Evolutionary conservation across 2,888 invertebrate genomes (phyloP), one percentile per base, ranked within the genome.

Genomic region (Acronicta alni): DNA sequence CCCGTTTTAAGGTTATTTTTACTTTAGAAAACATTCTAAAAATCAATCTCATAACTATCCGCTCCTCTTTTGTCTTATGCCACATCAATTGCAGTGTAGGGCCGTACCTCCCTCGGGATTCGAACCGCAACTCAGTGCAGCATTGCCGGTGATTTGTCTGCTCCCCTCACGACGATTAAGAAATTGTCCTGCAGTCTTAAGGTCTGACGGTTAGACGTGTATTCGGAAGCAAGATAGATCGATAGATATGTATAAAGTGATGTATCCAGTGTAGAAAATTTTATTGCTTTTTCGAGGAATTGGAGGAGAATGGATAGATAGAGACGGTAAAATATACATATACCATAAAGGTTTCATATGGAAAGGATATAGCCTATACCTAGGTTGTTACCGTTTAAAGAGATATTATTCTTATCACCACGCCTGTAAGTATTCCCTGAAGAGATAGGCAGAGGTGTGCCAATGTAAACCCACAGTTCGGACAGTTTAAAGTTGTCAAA

Each of bases 131-230:
- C 87, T 85, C 89, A 81, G 73, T 88, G 88, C 87, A 89, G 79
- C 79, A 79, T 80, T 82, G 79, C 79, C 84, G 88, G 90, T 88
- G 91, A 93, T 92, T 91, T 89, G 92, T 92, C 88, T 89, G 35
- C 77, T 77, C 83, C 85, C 87, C 84, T 81, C 80, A 75, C 79
- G 81, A 68, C 91, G 89, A 91, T 91, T 92, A 92, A 90, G 91
- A 88, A 89, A 90, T 89, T 79, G 86, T 83, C 72, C 76, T 72
- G 75, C 72, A 75, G 80, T 76, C 70, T 78, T 80, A 71, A 80
- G 75, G 79, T n/a, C 42, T 38, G 55, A 70, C 42, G 58, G 55
- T 39, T 48, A 57, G 64, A 65, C 54, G 23, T 55, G 62, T 69
- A 75, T 75, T 74, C 72, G 49, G 59, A 61, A 59, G 73, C 65